These are phyloP conservation scores for Conus betulinus DNA, from an alignment of 1,140 invertebrate species.

Conservation along the genomic window DNA sequence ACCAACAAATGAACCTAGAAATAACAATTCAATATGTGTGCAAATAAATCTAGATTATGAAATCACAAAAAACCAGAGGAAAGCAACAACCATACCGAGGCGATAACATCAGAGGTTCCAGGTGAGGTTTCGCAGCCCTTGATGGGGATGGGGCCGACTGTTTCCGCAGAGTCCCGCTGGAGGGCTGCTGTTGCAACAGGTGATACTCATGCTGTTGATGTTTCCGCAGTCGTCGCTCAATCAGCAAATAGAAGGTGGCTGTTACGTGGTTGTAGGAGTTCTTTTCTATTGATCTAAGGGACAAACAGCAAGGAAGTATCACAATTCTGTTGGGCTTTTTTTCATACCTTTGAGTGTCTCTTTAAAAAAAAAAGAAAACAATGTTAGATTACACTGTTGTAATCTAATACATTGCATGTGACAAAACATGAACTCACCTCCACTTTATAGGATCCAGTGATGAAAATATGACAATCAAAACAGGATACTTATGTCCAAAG, in stretches of 20 bases:
- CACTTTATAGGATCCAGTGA: too few relatives aligned
- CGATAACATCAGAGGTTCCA: slow-evolving; percentile 76
- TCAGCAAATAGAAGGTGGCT: slow-evolving; percentile 97
- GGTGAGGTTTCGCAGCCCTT: slow-evolving; percentile 64
- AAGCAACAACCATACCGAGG: slow-evolving; percentile 70
- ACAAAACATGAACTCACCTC: too few relatives aligned
- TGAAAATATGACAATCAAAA: too few relatives aligned
- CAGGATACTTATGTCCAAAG: too few relatives aligned
- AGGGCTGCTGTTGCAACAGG: slow-evolving; percentile 48
- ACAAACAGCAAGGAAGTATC: background rate
- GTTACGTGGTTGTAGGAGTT: slow-evolving; percentile 99
- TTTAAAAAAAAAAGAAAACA: too few relatives aligned
- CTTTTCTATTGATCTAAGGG: slow-evolving; percentile 88
- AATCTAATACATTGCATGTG: too few relatives aligned
- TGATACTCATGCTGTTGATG: slow-evolving; percentile 51
- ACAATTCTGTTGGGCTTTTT: too few relatives aligned
- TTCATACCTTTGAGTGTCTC: too few relatives aligned
- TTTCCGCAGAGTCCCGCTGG: slow-evolving; percentile 58
- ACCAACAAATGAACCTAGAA: background rate
- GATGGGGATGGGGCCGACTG: slow-evolving; percentile 59
- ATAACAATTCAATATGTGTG: background rate
- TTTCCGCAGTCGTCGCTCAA: slow-evolving; percentile 90
- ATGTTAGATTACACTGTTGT: too few relatives aligned
- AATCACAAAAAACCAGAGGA: background rate
- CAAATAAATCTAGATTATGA: background rate